phyloP scores from a whole-genome alignment of 2,888 invertebrate genomes.

The Scotopteryx bipunctaria region DNA sequence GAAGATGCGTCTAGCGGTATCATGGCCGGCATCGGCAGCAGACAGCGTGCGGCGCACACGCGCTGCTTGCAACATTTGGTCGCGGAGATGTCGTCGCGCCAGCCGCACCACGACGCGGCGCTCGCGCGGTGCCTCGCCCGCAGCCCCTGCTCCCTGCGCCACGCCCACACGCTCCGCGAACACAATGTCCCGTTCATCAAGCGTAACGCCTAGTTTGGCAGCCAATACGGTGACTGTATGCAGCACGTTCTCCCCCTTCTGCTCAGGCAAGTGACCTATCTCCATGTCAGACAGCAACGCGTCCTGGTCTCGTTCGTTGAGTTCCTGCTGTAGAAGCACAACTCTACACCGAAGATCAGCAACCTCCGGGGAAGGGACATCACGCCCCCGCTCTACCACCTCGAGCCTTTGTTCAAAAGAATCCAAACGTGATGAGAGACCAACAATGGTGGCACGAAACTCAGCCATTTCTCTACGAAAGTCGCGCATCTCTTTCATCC shows the following conservation, averaged over 20 bases:
- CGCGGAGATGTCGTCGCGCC: neutral
- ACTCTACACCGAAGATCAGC: too few relatives aligned
- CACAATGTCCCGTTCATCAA: neutral
- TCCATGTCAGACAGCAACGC: neutral
- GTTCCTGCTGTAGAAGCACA: too few relatives aligned
- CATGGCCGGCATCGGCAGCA: neutral
- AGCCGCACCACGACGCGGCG: neutral
- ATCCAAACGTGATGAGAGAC: too few relatives aligned
- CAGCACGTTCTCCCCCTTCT: neutral
- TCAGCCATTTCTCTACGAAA: too few relatives aligned
- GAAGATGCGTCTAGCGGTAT: neutral
- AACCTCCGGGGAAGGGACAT: too few relatives aligned
- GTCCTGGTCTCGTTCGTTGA: slow-evolving; percentile 2
- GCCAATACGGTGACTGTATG: neutral
- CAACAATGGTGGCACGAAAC: too few relatives aligned
- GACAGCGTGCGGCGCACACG: neutral
- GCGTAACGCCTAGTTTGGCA: neutral
- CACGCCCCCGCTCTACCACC: too few relatives aligned
- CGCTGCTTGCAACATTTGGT: neutral
- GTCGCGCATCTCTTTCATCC: too few relatives aligned
- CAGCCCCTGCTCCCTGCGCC: neutral
- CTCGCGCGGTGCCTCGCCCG: neutral
- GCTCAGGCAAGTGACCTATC: neutral
- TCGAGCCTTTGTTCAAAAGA: too few relatives aligned
- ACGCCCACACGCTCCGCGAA: neutral